These are phyloP conservation scores for Amblyraja radiata DNA, from an alignment of 2,797 vertebrate species.

Conservation along the genomic window DNA sequence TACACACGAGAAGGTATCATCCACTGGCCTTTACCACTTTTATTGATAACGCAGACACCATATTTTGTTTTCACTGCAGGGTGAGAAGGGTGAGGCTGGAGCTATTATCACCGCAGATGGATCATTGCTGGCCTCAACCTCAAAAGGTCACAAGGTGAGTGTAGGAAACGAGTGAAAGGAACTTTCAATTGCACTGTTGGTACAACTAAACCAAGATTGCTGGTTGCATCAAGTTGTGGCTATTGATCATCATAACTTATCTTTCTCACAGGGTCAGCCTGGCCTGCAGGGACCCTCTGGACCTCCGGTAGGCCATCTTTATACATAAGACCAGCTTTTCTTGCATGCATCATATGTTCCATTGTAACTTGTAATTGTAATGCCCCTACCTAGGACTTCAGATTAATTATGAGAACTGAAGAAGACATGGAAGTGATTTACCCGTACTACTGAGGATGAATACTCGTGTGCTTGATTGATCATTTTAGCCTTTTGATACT, in stretches of 20 bases:
- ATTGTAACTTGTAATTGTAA: neutral
- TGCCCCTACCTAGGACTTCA: neutral
- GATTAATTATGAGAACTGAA: neutral
- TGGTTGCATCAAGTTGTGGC: no score
- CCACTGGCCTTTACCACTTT: neutral
- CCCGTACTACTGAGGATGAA: neutral
- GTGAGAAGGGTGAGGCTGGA: slow-evolving; percentile 82
- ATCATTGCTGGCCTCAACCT: slow-evolving; percentile 51
- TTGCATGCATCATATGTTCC: neutral
- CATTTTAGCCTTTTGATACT: neutral
- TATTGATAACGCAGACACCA: neutral
- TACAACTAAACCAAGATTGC: neutral
- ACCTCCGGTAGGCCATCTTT: slow-evolving; percentile 52
- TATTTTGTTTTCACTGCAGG: slow-evolving; percentile 57
- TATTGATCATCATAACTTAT: slow-evolving; percentile 35
- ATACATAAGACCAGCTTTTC: neutral
- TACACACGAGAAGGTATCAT: no score
- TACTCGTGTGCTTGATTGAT: neutral
- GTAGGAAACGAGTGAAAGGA: neutral
- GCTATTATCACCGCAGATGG: slow-evolving; percentile 59
- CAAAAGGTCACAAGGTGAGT: slow-evolving; percentile 66
- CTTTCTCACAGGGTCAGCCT: slow-evolving; percentile 64
- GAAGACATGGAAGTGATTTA: neutral
- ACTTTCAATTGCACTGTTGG: neutral
- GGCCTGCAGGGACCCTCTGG: slow-evolving; percentile 61